Evolutionary conservation across 2,797 vertebrate species (phyloP), one percentile per base, ranked within the genome.

Genomic region (Notoglanidium macrostoma): DNA sequence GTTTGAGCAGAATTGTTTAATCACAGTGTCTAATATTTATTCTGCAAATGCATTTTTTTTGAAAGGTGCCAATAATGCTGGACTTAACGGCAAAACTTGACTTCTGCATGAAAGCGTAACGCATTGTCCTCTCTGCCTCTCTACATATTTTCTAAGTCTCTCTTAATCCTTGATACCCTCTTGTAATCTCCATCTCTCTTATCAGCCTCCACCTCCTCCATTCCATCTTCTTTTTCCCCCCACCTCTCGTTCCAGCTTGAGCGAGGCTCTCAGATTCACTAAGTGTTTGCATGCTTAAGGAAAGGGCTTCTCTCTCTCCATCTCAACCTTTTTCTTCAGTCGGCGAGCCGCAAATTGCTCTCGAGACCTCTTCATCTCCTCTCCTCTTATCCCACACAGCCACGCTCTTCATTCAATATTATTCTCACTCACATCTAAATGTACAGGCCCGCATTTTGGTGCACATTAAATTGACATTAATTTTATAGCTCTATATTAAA

Each of bases 241-340:
- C 86, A 14, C 76, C 46, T 82, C 61, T 82, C 83, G 85, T 68
- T 83, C 59, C 67, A 55, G 81, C 83, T 83, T 80, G 44, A 49
- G 72, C 59, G 70, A 81, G 73, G 65, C 86, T 87, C 73, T 87
- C 55, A 35, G 84, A 74, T 70, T 59, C 76, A 59, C 88, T 86
- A 89, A 90, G 83, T 89, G 90, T 89, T 89, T 90, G 84, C 83
- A 68, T 86, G 79, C 80, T 85, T n/a, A 83, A 54, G 63, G n/a
- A 83, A 83, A 54, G 63, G 29, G 81, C 63, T 68, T 82, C 46
- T 85, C 84, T 85, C 88, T 84, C 85, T 84, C 78, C 35, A 40
- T 88, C 83, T 89, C 90, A 72, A 68, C 86, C 84, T 68, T 87
- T 79, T 68, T 79, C 78, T 68, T 26, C 51, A 80, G 44, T 85